These are phyloP conservation scores for Drosophila mimetica DNA, from an alignment of 2,888 invertebrate genomes.

Conservation along the genomic window DNA sequence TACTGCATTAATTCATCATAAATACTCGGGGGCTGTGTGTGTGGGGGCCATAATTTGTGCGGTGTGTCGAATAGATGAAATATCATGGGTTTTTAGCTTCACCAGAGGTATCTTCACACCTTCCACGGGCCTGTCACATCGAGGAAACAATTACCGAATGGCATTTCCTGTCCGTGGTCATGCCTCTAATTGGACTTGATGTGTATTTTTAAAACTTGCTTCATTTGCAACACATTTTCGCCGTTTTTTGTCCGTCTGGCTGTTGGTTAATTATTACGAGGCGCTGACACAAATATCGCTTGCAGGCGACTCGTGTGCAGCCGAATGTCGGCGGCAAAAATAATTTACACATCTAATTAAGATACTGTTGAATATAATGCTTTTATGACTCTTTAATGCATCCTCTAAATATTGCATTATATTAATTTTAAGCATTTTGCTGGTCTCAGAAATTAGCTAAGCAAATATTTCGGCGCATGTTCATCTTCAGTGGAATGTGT, in stretches of 20 bases:
- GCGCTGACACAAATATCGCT: conserved; percentile 77
- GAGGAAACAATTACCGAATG: conserved; percentile 56
- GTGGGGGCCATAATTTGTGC: neutral
- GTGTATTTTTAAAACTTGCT: conserved; percentile 27
- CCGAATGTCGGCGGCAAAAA: conserved; percentile 34
- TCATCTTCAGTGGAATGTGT: neutral
- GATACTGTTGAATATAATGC: conserved; percentile 78
- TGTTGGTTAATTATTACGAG: conserved; percentile 62
- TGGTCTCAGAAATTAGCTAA: neutral
- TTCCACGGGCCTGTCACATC: conserved; percentile 27
- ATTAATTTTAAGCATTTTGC: conserved; percentile 24
- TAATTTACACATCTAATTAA: conserved; percentile 73
- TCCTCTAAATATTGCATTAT: conserved; percentile 61
- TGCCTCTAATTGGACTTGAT: conserved; percentile 49
- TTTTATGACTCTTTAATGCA: conserved; percentile 81
- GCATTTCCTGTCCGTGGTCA: conserved; percentile 54
- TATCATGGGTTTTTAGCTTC: neutral
- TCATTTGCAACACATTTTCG: conserved; percentile 56
- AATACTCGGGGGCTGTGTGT: conserved; percentile 30
- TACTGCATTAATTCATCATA: conserved; percentile 81
- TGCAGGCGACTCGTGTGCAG: conserved; percentile 41
- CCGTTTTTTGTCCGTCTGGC: conserved; percentile 48
- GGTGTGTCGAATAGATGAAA: neutral
- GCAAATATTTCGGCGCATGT: neutral
- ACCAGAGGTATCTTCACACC: conserved; percentile 39